Base-by-base conservation (phyloP, 1,140 invertebrate species). In the Aporrectodea caliginosa region DNA sequence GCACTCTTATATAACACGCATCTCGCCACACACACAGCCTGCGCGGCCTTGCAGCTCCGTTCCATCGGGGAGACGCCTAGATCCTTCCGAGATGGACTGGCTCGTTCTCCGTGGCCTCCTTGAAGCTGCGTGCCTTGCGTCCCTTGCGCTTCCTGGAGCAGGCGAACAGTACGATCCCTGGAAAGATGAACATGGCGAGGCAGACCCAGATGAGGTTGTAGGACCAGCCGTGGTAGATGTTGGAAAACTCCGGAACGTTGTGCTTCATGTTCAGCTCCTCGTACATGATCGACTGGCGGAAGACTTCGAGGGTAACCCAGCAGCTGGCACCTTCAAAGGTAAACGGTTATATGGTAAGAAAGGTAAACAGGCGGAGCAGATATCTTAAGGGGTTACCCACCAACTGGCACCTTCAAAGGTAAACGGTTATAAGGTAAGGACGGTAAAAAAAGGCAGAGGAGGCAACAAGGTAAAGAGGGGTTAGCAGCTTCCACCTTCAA, bases 71-170 rank as follows among this genome's bases (percentile, higher is more conserved):
- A n/a, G n/a, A n/a, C n/a, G n/a, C n/a, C n/a, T n/a, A 74, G 35
- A 69, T 73, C 90, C 93, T 92, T 82, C 93, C 93, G 81, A 95
- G 93, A 80, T 93, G 93, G 27, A 93, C 93, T 0, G 93, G 93
- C 84, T 94, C 94, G 83, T 95, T 94, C 29, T 93, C 93, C 91
- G 93, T 92, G 0, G 93, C 93, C 27, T 94, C 93, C 29, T 91
- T 92, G 0, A 92, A 91, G 30, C 83, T 84, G 27, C 78, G 82
- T 2, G 93, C 93, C 83, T 93, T 93, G 80, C 93, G 91, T 16
- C 93, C 92, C 89, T 95, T 95, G 75, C 92, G 91, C 81, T 89
- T 89, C 31, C 85, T 82, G 0, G 94, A 95, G 84, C 92, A 94
- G 83, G 93, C 89, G 73, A 95, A 91, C 85, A 95, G 95, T 69